Base-by-base conservation (phyloP, 2,797 vertebrate species). In the Pseudochaenichthys georgianus region DNA sequence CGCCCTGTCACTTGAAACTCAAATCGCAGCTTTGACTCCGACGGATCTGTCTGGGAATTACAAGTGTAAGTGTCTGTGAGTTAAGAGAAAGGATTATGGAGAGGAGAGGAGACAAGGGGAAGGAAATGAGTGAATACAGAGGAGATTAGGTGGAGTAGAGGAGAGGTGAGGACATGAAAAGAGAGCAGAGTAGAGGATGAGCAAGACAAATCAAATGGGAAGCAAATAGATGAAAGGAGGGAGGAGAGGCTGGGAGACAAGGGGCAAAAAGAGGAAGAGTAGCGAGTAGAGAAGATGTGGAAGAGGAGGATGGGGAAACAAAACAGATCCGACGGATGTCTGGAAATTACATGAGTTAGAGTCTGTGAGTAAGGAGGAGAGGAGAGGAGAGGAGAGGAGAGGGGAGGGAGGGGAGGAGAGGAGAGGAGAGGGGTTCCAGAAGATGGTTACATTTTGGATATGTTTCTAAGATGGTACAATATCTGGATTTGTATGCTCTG, bases 11-110 rank as follows among this genome's bases (percentile, higher is more conserved):
- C 88, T 84, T 85, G 85, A 64, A 67, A 91, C 91, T 94, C 84
- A 88, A 92, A 93, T 89, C 88, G 38, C 82, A 85, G 89, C 89
- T 92, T 93, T 92, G 87, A 93, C 87, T 93, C 88, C 43, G 50
- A 79, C 62, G 83, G 93, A 93, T 93, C 83, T 89, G 91, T 84
- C 87, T 81, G 81, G 79, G 92, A 94, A 95, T 95, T 94, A 95
- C 93, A 94, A 92, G 90, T 92, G 90, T 95, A 94, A 94, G 92
- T 94, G 93, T 91, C 93, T 91, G 87, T 79, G 86, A 93, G 90
- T 85, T 89, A 92, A 86, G 81, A 86, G 84, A 90, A 65, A 77
- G 91, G 93, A 95, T 95, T 95, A 95, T 81, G 43, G 51, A 80
- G 77, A 64, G 64, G 64, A 71, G 66, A 73, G 62, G 48, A 57